Evolutionary conservation across 1,140 invertebrate species (phyloP), one percentile per base, ranked within the genome.

Genomic region (Drosophila arizonae): DNA sequence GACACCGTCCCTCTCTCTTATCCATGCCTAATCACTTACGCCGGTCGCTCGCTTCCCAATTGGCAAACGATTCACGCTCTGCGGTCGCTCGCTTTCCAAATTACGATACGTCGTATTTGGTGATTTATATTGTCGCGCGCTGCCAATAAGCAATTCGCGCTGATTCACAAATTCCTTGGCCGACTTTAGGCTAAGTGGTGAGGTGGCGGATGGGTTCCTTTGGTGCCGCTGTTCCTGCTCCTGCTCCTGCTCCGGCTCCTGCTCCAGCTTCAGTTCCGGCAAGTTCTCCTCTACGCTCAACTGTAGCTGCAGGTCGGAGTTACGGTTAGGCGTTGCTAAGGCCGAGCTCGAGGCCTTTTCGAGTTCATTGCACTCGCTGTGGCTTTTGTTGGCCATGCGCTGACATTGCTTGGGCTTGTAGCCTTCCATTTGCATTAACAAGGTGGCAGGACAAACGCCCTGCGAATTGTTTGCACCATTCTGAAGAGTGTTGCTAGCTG

Each of bases 31-130:
- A 13, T 4, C 17, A 26, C 84, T 88, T 62, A 87, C 82, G 84
- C 58, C 41, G 9, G 48, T 36, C 30, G 48, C 71, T 9, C 58
- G 79, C 5, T 72, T 69, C 28, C 62, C 67, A 64, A 87, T 82
- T 69, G 82, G 82, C 62, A 87, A 82, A 26, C 82, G 82, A 68
- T 87, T 87, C 76, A 88, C 82, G 65, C 82, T 87, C 45, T 79
- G 84, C 60, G 82, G 82, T 10, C 82, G 84, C 48, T 77, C 79
- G 76, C 76, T 73, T 62, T 88, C 79, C 72, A 77, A 87, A 73
- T 63, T 68, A 56, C 79, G 68, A 51, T 63, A 26, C 62, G 82
- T 77, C 60, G 36, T 84, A 87, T 88, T 79, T 74, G 82, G 84
- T 45, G 84, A 88, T 76, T 87, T 87, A 50, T 87, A 87, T 66